Conservation (phyloP, 2,797 vertebrate genomes). For the Macrochelys suwanniensis region DNA sequence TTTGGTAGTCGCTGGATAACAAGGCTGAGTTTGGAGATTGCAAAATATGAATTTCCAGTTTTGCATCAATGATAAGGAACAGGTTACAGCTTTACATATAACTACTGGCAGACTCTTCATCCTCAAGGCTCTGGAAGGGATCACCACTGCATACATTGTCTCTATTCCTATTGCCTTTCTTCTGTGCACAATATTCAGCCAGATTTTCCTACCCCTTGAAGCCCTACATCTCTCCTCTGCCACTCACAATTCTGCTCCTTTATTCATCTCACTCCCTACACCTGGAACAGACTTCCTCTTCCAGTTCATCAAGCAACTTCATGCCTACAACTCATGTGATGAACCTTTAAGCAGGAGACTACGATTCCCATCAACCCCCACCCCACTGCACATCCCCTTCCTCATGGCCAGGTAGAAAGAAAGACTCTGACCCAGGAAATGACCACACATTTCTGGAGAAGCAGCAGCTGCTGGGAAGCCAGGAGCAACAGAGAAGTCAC, state of each 20-base stretch:
- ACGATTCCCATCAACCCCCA: too few relatives aligned
- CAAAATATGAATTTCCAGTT: background rate
- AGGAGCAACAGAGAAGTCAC: too few relatives aligned
- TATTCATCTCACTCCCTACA: background rate
- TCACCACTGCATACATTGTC: background rate
- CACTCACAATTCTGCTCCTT: background rate
- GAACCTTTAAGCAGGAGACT: too few relatives aligned
- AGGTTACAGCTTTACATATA: background rate
- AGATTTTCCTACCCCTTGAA: slow-evolving; percentile 24
- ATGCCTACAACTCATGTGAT: background rate
- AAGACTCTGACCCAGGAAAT: too few relatives aligned
- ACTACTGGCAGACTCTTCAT: slow-evolving; percentile 33
- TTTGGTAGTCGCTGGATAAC: slow-evolving; percentile 56
- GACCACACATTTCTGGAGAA: too few relatives aligned
- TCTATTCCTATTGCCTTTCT: background rate
- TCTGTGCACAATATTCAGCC: slow-evolving; percentile 6
- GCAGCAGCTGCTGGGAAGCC: too few relatives aligned
- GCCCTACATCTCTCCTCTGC: background rate
- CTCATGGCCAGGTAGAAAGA: too few relatives aligned
- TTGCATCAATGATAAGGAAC: slow-evolving; percentile 37
- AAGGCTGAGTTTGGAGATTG: slow-evolving; percentile 45
- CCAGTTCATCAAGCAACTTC: background rate
- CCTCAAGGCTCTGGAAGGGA: slow-evolving; percentile 16
- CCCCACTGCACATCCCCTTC: too few relatives aligned
- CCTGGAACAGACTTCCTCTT: background rate